These are phyloP conservation scores for Arctia plantaginis DNA, from an alignment of 2,888 invertebrate genomes.

Conservation along the genomic window DNA sequence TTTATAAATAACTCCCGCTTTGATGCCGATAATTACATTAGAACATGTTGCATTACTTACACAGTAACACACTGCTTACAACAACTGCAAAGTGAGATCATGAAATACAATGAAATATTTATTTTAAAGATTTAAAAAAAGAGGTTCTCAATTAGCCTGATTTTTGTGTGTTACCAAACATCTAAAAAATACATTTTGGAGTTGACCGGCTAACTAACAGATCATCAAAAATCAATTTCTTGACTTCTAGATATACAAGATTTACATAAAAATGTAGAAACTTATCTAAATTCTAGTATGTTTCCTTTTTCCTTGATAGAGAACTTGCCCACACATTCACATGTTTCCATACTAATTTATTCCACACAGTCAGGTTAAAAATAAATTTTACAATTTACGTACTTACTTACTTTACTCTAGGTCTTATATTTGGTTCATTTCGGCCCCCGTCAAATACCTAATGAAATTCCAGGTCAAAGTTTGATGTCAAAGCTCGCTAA, in stretches of 20 bases:
- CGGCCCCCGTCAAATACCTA: background rate
- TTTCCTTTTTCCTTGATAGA: background rate
- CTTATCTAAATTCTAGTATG: background rate
- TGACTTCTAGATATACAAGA: background rate
- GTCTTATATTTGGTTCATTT: background rate
- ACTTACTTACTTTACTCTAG: background rate
- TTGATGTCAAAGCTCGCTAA: background rate
- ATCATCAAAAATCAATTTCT: background rate
- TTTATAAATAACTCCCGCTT: slow-evolving; percentile 33
- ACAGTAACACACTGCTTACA: slow-evolving; percentile 3
- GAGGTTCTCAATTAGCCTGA: background rate
- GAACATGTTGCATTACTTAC: slow-evolving; percentile 20
- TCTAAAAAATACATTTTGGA: too few relatives aligned
- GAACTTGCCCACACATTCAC: too few relatives aligned
- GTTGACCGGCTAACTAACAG: background rate
- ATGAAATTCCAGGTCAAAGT: background rate
- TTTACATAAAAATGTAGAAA: too few relatives aligned
- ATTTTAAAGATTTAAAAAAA: background rate
- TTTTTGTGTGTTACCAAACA: too few relatives aligned
- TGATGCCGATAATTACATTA: slow-evolving; percentile 36
- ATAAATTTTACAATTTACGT: too few relatives aligned
- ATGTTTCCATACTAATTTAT: background rate
- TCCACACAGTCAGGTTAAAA: background rate
- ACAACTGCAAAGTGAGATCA: background rate
- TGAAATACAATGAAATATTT: background rate